Evolutionary conservation across 1,140 invertebrate genomes (phyloP).

Genomic region (Hypsibius dujardini): DNA sequence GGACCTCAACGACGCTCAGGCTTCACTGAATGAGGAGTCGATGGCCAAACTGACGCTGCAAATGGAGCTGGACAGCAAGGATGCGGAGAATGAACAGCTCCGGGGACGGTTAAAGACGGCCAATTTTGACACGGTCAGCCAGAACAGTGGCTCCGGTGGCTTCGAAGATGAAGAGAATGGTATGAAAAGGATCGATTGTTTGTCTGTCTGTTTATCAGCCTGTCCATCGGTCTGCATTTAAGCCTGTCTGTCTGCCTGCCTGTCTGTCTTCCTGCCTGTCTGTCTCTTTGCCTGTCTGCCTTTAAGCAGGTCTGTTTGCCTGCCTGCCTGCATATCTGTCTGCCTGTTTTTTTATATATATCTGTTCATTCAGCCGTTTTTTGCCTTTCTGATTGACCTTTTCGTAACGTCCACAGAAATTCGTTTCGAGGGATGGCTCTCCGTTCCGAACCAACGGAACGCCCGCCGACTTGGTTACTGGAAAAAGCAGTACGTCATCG

Average conservation of each 20-base stretch:
- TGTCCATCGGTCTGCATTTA: too few relatives aligned
- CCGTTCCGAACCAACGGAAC: slow-evolving; percentile 83
- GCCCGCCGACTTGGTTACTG: slow-evolving; percentile 72
- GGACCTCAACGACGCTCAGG: slow-evolving; percentile 66
- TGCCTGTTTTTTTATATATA: too few relatives aligned
- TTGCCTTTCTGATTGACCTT: too few relatives aligned
- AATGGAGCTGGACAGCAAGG: slow-evolving; percentile 90
- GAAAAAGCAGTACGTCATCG: slow-evolving; percentile 91
- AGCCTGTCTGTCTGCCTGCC: too few relatives aligned
- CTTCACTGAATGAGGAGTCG: slow-evolving; percentile 45
- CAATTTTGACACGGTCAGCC: slow-evolving; percentile 67
- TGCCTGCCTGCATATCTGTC: too few relatives aligned
- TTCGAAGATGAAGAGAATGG: slow-evolving; percentile 46
- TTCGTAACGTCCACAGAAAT: slow-evolving; percentile 18
- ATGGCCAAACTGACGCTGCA: slow-evolving; percentile 55
- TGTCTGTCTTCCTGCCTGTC: too few relatives aligned
- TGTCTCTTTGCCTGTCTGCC: too few relatives aligned
- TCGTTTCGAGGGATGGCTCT: slow-evolving; percentile 82
- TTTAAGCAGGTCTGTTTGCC: too few relatives aligned
- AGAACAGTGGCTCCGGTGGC: slow-evolving; percentile 62
- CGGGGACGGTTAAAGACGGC: slow-evolving; percentile 53
- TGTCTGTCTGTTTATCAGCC: too few relatives aligned
- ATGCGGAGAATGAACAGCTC: slow-evolving; percentile 80
- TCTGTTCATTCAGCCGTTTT: too few relatives aligned
- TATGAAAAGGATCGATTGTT: too few relatives aligned